A percentile compares a stretch with the other conserved stretches of the same genome.
Conservation (phyloP, 2,113 vertebrate genomes). For the Eonycteris spelaea region DNA sequence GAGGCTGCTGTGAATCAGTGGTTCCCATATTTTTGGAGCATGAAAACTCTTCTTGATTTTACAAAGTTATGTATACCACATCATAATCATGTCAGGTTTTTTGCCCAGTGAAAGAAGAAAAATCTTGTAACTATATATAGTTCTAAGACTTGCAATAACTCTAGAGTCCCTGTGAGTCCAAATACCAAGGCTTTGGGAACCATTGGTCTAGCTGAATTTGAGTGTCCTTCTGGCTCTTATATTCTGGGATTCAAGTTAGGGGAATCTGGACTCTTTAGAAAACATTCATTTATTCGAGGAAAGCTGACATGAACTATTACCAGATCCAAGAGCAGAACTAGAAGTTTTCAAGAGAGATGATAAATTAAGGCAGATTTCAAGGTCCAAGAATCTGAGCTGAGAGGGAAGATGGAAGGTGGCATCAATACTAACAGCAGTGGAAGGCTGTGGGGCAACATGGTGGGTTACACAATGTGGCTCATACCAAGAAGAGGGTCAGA, state of each 20-base stretch:
- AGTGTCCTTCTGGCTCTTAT: background rate
- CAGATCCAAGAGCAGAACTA: background rate
- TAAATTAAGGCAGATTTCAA: background rate
- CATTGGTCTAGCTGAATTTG: background rate
- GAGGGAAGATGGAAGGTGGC: background rate
- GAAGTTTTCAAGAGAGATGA: background rate
- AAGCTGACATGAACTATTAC: background rate
- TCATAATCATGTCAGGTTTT: background rate
- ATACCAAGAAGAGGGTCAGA: background rate
- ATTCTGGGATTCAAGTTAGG: background rate
- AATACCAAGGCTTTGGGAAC: background rate
- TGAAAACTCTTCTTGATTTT: background rate
- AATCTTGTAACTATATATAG: background rate
- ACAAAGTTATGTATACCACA: background rate
- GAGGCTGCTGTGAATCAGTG: background rate
- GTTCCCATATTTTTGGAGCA: background rate
- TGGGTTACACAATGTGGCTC: background rate
- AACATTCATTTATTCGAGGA: conserved; percentile 16
- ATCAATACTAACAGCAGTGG: background rate
- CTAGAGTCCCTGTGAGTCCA: background rate
- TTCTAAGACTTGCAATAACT: background rate
- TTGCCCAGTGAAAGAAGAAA: background rate
- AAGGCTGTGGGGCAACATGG: background rate
- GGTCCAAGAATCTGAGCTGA: background rate
- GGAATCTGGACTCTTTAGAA: background rate